A percentile compares a stretch with the other conserved stretches of the same genome.
Conservation (phyloP, 2,113 vertebrate species). For the Micronycteris hirsuta region DNA sequence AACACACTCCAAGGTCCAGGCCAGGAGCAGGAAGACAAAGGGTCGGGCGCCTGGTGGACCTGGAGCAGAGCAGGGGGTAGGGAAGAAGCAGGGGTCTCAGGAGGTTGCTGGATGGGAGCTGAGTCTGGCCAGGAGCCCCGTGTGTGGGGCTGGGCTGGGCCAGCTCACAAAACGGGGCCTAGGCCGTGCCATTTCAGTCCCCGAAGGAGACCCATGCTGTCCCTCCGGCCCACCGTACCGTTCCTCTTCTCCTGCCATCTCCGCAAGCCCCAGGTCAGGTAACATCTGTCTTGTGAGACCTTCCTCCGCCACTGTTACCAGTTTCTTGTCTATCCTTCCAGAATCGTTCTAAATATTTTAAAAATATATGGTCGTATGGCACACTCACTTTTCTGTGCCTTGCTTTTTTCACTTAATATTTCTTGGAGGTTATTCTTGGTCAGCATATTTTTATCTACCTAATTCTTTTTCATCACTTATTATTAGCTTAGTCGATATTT, state of each 20-base stretch:
- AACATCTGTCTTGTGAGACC: neutral
- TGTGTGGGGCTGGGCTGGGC: too few relatives aligned
- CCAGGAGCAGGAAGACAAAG: neutral
- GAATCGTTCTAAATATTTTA: neutral
- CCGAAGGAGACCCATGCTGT: neutral
- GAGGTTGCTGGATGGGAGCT: neutral
- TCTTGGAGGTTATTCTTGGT: neutral
- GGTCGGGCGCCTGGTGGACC: fast-evolving
- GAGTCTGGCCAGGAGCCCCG: neutral
- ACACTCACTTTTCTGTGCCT: neutral
- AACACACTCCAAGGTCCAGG: neutral
- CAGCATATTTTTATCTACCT: neutral
- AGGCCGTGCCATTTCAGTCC: neutral
- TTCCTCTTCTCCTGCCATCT: neutral
- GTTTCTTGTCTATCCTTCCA: neutral
- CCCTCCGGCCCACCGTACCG: neutral
- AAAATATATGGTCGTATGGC: neutral
- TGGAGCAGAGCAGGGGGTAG: neutral
- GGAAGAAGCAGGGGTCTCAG: neutral
- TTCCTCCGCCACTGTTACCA: neutral
- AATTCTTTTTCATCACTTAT: neutral
- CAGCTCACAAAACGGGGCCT: neutral
- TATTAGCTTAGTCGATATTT: neutral
- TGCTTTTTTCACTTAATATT: neutral
- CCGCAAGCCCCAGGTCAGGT: neutral